Evolutionary conservation across 2,113 vertebrate genomes (phyloP), one percentile per base, ranked within the genome.

Genomic region (Sitta europaea): DNA sequence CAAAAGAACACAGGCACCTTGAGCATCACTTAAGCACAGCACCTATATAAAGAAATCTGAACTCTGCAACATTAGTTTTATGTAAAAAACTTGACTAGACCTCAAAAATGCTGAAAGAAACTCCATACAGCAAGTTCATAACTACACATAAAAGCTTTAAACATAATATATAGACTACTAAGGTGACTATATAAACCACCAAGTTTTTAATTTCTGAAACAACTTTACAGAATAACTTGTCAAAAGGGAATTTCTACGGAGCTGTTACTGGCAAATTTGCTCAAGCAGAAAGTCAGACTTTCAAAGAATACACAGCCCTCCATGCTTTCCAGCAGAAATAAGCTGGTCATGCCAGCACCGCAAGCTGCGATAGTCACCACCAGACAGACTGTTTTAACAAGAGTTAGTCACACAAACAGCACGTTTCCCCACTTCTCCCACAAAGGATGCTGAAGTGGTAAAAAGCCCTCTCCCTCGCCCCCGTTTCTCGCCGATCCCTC

Each of bases 1-100:
- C 38, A 72, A 96, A 86, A 90, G 75, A 90, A 91, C 65, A 74
- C 18, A 86, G 83, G 38, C 12, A 63, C 5, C 36, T 68, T 68
- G 72, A 82, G 65, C 58, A 72, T n/a, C 48, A 61, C 11, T 73
- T 70, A 38, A 47, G 22, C 83, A 12, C 6, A 58, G 51, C 4
- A 4, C 31, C 62, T 25, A 15, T 14, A 61, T 75, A 61, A 63
- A 3, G 22, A 51, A 88, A 67, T 12, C 29, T 27, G 16, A 78
- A 65, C 5, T 31, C 54, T 20, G 25, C 35, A 84, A 53, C 17
- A 10, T 22, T 17, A 53, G 10, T 33, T 77, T 77, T 24, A 68
- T 1, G 16, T 27, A 50, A 85, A 71, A 78, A 61, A 24, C 61
- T 33, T 5, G 8, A 62, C 53, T 18, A 33, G 13, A 66, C 24